Evolutionary conservation across 2,888 invertebrate species (phyloP), one percentile per base, ranked within the genome.

Genomic region (Clivina fossor): DNA sequence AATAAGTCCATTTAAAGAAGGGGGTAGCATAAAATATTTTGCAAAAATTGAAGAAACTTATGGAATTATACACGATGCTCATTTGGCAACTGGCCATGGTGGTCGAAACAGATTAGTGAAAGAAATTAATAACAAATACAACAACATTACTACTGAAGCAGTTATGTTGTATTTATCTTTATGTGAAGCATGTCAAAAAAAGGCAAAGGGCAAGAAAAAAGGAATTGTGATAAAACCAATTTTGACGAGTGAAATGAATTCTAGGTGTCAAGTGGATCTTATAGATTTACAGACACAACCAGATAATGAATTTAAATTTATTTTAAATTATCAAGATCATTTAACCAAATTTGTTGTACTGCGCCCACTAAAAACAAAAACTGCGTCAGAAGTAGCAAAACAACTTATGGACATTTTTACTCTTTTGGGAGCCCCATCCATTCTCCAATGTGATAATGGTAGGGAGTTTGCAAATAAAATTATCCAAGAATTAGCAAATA

Each of bases 341-440:
- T 40, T 65, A 1, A 71, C 69, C 9, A 69, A 71, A 62, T 71
- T 70, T 62, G 63, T 70, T 13, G 35, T 61, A 9, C 57, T 72
- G 2, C 57, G 68, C 40, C 57, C 71, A 9, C 55, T 71, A 13
- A 58, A 62, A 56, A 64, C 60, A 2, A 68, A 70, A 50, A 54
- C 54, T 43, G 66, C 68, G 2, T 58, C 50, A 41, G 67, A 71
- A 59, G 68, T 70, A 8, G 67, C 69, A 19, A 50, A 66, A 46
- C 41, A 60, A 11, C 41, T 72, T 2, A 26, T 67, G 24, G 67
- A 69, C 35, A 68, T 72, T 46, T 71, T 71, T 60, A 60, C 56
- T 4, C 61, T 64, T 28, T 64, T 71, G 46, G 70, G 69, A 5
- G 65, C 66, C 16, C 69, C 70, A 4, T 49, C 50, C n/a, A 67